These are phyloP conservation scores for Heliconius hewitsoni DNA, from an alignment of 1,140 invertebrate genomes.

Conservation along the genomic window DNA sequence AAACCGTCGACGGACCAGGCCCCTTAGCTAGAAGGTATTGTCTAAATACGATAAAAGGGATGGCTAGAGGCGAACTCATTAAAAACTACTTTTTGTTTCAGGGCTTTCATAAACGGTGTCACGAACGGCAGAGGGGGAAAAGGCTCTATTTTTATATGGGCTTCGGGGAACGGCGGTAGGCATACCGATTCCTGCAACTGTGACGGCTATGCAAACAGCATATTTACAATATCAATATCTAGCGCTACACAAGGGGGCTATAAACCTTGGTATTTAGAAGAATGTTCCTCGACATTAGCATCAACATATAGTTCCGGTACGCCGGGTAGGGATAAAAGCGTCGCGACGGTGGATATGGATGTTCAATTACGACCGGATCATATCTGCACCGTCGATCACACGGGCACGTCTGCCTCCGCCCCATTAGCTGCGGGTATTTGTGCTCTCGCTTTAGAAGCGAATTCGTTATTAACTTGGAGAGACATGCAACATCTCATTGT, in stretches of 20 bases:
- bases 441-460: constrained; percentile 95
- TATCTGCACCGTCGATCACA: constrained; percentile 93
- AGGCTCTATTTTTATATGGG: constrained; percentile 99
- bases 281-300: constrained; percentile 97
- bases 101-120: constrained; percentile 97
- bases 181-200: constrained; percentile 98
- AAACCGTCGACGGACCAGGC: constrained; percentile 98
- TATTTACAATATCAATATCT: constrained; percentile 98
- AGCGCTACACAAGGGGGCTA: constrained; percentile 97
- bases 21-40: constrained; percentile 90
- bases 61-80: constrained; percentile 63
- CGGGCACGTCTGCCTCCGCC: constrained; percentile 96
- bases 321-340: constrained; percentile 94
- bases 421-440: constrained; percentile 97
- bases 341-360: constrained; percentile 96
- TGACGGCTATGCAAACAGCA: constrained; percentile 99
- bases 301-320: constrained; percentile 98
- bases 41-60: constrained; percentile 56
- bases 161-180: constrained; percentile 97
- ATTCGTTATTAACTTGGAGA: constrained; percentile 95
- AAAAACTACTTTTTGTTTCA: constrained; percentile 69
- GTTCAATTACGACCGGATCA: constrained; percentile 90
- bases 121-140: constrained; percentile 95
- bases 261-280: constrained; percentile 98
- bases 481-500: constrained; percentile 99